phyloP scores from a whole-genome alignment of 1,140 invertebrate species.

The Trichonephila clavipes region DNA sequence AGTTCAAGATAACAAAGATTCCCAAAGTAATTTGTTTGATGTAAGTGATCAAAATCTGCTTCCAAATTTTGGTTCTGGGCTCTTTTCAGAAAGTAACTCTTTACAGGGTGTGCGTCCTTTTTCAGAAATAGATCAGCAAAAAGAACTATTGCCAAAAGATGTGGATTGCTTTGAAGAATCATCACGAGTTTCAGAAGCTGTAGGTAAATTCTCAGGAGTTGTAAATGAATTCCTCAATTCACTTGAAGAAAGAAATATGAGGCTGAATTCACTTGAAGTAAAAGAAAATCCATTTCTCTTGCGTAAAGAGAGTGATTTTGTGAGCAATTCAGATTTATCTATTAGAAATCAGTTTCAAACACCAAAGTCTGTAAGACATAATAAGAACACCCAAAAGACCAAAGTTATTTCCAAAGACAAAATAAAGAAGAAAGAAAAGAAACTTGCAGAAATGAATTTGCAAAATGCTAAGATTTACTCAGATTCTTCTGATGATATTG shows the following conservation, averaged over 20 bases:
- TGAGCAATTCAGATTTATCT: no score
- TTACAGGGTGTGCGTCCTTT: no score
- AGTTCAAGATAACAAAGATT: neutral
- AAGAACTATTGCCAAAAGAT: neutral
- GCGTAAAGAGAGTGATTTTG: neutral
- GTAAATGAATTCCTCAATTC: neutral
- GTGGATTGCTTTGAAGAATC: neutral
- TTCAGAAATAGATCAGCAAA: no score
- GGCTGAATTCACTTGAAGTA: neutral
- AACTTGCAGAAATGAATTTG: neutral
- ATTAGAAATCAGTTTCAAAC: no score
- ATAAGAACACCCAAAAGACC: no score
- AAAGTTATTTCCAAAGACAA: no score
- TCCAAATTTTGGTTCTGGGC: neutral
- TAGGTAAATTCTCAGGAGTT: no score
- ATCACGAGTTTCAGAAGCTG: neutral
- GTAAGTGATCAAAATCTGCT: neutral
- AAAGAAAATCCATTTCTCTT: neutral
- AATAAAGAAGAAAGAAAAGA: neutral
- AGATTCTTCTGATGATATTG: neutral
- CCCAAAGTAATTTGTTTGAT: neutral
- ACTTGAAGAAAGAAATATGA: slow-evolving; percentile 4
- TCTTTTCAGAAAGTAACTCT: no score
- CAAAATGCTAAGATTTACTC: neutral
- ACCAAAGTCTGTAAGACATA: no score